Percentiles rank a stretch among this genome's conserved stretches.
Conservation (phyloP, 2,888 invertebrate genomes). For the Choristoneura rosaceana region DNA sequence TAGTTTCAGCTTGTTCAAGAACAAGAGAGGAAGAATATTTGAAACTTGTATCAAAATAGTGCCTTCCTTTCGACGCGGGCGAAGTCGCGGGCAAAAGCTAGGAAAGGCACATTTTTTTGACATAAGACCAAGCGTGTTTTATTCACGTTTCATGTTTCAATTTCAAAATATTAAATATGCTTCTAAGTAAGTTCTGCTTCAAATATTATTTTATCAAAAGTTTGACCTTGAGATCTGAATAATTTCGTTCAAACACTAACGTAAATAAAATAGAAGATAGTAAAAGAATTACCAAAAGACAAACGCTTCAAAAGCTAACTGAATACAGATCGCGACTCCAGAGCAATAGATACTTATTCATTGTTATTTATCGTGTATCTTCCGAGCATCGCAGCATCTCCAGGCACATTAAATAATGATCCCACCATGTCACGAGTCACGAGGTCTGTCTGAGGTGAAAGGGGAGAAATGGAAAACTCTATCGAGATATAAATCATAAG, state of each 20-base stretch:
- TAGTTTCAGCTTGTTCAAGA: neutral
- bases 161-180: no score
- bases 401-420: conserved; percentile 51
- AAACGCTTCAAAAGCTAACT: conserved; percentile 28
- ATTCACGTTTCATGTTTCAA: no score
- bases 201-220: no score
- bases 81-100: no score
- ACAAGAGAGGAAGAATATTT: neutral
- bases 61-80: no score
- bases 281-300: conserved; percentile 12
- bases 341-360: conserved; percentile 25
- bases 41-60: no score
- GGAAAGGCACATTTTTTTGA: no score
- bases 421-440: conserved; percentile 55
- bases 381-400: conserved; percentile 29
- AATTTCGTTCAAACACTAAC: neutral
- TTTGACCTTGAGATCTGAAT: no score
- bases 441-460: conserved; percentile 55
- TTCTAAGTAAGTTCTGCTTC: no score
- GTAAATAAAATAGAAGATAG: neutral
- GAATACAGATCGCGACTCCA: conserved; percentile 32
- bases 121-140: no score
- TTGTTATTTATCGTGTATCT: conserved; percentile 39
- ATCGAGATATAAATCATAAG: conserved; percentile 76
- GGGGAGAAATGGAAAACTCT: conserved; percentile 66